Evolutionary conservation across 2,888 invertebrate species (phyloP), one percentile per base, ranked within the genome.

Genomic region (Plebejus melissa): DNA sequence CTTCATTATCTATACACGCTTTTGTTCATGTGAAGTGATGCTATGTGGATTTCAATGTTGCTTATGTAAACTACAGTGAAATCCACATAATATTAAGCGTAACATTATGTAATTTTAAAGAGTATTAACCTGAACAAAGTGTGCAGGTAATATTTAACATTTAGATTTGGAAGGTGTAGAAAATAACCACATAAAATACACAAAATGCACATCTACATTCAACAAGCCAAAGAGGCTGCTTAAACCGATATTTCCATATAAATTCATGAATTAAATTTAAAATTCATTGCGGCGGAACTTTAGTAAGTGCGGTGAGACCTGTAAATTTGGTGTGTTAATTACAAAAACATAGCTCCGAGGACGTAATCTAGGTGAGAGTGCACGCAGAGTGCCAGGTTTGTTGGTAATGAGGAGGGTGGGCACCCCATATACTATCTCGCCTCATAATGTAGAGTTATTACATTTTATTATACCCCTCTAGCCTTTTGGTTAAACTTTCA

Each of bases 291-390:
- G 32, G 65, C 65, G 32, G 36, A 65, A 65, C 65, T 36, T 65
- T 16, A 41, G 71, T 71, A 46, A 71, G 71, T 50, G 71, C 71
- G 71, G 28, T 46, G 71, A 71, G 46, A 71, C 41, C 87, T 84
- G 84, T 82, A 86, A 87, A 87, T 85, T 86, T 87, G 77, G 79
- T 80, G 83, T 83, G 86, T 87, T 89, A 90, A 90, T 89, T 90
- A 86, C 85, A 82, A 86, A 87, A 77, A 78, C 86, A 85, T 82
- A 80, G 82, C 84, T 82, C 82, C 83, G 81, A 78, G 85, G 82
- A 84, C 82, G 83, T 83, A 82, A 86, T 86, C 85, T 87, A 85
- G 84, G 87, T 79, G 87, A 87, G 87, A 89, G 88, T 88, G 88
- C 87, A 87, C 60, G 60, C 74, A 60, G 74, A 74, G 65, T 65